Evolutionary conservation across 2,888 invertebrate species (phyloP), one percentile per base, ranked within the genome.

Genomic region (Folsomia candida): DNA sequence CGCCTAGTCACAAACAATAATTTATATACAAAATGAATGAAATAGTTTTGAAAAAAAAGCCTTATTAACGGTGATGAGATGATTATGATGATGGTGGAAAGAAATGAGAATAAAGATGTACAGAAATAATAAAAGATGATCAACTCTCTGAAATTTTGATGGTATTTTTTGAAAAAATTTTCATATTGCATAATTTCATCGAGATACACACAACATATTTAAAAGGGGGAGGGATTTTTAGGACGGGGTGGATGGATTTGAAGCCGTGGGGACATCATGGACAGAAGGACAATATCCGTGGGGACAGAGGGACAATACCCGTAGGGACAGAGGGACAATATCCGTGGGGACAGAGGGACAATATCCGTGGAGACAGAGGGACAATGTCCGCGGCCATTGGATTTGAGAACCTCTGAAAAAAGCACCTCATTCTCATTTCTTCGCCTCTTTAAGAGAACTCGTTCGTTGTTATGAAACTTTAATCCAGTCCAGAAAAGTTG

Each of bases 1-100:
- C 37, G 63, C 63, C 63, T 64, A 64, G 63, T 64, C 63, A 64
- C 63, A 64, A 64, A 64, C 22, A 62, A 64, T 64, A 29, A 64
- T 64, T 64, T 37, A 64, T 62, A 62, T 51, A 51, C 51, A 37
- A 29, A 54, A 4, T 37, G 14, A 54, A 54, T 20, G 18, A n/a
- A 54, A 47, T 47, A 64, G 20, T 29, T 24, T 62, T 26, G 9
- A 64, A 9, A 28, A 14, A 64, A 9, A 28, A 14, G 27, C 26
- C 63, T 64, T 29, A 51, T 64, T 64, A 51, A 51, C 37, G 51
- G 27, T 25, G 37, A 62, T n/a, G 29, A n/a, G n/a, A n/a, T n/a
- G n/a, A n/a, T n/a, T n/a, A n/a, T n/a, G n/a, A 6, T 4, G 14
- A 37, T 37, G 37, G 4, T 37, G 37, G 14, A 4, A 14, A 6